Percentiles rank a stretch among this genome's conserved stretches.
Evolutionary conservation across 1,140 invertebrate genomes (phyloP).

Genomic region (Conopomorpha cramerella): DNA sequence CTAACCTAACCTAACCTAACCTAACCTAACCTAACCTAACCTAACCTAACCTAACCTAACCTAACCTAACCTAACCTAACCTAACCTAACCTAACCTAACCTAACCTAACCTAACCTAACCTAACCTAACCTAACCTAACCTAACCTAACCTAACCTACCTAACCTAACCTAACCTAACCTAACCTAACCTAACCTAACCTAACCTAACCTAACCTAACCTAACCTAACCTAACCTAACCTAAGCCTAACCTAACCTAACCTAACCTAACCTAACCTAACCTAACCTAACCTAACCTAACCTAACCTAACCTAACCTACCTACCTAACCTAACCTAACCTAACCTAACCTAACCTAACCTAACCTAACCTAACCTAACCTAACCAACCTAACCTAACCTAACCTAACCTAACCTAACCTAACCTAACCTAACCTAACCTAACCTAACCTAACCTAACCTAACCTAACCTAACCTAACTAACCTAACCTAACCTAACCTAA

Average conservation of each 20-base stretch:
- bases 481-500: constrained; percentile 22
- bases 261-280: constrained; percentile 20
- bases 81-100: constrained; percentile 13
- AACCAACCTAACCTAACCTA: constrained; percentile 25
- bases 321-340: constrained; percentile 30
- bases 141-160: constrained; percentile 11
- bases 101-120: constrained; percentile 15
- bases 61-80: constrained; percentile 13
- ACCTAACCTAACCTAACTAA: constrained; percentile 19
- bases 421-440: constrained; percentile 23
- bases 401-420: constrained; percentile 16
- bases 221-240: constrained; percentile 26
- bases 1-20: constrained; percentile 12
- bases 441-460: constrained; percentile 18
- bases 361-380: constrained; percentile 21
- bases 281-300: constrained; percentile 22
- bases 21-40: constrained; percentile 19
- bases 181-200: constrained; percentile 15
- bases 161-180: constrained; percentile 9
- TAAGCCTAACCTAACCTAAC: constrained; percentile 26
- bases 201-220: constrained; percentile 18
- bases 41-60: constrained; percentile 12
- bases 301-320: constrained; percentile 28
- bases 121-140: constrained; percentile 15
- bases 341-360: constrained; percentile 20